phyloP scores from a whole-genome alignment of 2,797 vertebrate species.

The Galaxias olidus region DNA sequence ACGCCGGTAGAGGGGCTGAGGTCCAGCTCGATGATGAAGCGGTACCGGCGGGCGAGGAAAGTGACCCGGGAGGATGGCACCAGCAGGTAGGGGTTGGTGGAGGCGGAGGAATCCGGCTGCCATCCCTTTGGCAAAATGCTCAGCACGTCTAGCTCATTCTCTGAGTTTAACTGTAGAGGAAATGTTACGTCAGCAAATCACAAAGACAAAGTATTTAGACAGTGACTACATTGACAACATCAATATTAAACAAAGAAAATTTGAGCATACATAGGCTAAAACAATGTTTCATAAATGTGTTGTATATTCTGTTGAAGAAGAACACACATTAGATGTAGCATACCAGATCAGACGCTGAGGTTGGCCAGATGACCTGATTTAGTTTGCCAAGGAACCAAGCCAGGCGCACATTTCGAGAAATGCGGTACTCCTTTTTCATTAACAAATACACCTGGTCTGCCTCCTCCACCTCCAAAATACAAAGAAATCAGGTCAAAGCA shows the following conservation, averaged over 20 bases:
- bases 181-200: background rate
- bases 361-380: slow-evolving; percentile 87
- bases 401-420: slow-evolving; percentile 94
- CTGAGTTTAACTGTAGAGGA: slow-evolving; percentile 77
- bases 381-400: slow-evolving; percentile 94
- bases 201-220: background rate
- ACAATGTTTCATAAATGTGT: too few species aligned
- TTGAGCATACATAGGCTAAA: too few species aligned
- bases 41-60: slow-evolving; percentile 93
- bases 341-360: slow-evolving; percentile 85
- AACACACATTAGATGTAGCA: slow-evolving; percentile 40
- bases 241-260: too few species aligned
- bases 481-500: background rate
- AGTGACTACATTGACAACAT: too few species aligned
- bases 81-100: slow-evolving; percentile 78
- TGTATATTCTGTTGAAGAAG: background rate
- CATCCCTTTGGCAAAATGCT: slow-evolving; percentile 92
- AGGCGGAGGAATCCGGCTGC: slow-evolving; percentile 82
- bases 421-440: slow-evolving; percentile 95
- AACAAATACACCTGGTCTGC: slow-evolving; percentile 93
- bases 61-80: slow-evolving; percentile 90
- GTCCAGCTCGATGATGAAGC: slow-evolving; percentile 95
- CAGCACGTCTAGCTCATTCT: slow-evolving; percentile 89
- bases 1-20: slow-evolving; percentile 98
- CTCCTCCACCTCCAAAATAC: slow-evolving; percentile 84